These are phyloP conservation scores for Dendronephthya gigantea DNA, from an alignment of 64 coral and sea anemone species.

Conservation along the genomic window DNA sequence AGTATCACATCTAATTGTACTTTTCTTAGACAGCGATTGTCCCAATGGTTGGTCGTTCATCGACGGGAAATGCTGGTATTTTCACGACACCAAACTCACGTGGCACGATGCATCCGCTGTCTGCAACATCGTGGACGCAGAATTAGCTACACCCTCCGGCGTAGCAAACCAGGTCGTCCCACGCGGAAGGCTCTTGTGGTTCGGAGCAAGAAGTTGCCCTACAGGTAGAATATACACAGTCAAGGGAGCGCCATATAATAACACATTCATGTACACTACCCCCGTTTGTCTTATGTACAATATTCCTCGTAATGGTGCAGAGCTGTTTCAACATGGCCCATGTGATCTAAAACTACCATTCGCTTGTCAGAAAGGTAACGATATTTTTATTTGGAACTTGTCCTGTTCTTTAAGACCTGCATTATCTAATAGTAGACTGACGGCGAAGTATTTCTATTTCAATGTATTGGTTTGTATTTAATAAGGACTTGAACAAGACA, in stretches of 20 bases:
- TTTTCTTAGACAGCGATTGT: neutral
- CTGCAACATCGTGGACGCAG: neutral
- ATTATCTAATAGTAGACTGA: neutral
- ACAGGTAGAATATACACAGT: neutral
- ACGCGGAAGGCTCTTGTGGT: neutral
- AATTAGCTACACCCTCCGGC: neutral
- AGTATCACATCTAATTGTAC: neutral
- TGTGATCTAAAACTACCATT: neutral
- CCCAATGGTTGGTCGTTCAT: neutral
- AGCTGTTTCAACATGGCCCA: neutral
- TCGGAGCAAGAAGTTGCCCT: neutral
- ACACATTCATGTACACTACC: neutral
- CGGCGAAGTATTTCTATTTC: neutral
- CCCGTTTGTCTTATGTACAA: neutral
- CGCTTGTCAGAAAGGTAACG: neutral
- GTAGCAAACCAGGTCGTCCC: neutral
- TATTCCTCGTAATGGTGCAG: neutral
- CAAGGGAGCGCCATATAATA: neutral
- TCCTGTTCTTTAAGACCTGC: too few species aligned
- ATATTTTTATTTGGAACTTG: neutral
- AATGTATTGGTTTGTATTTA: neutral
- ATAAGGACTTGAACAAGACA: too few species aligned
- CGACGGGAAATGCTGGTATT: neutral
- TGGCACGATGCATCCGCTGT: neutral
- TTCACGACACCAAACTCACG: neutral